Evolutionary conservation across 2,797 vertebrate genomes (phyloP).

Genomic region (Cheirogaleus major): DNA sequence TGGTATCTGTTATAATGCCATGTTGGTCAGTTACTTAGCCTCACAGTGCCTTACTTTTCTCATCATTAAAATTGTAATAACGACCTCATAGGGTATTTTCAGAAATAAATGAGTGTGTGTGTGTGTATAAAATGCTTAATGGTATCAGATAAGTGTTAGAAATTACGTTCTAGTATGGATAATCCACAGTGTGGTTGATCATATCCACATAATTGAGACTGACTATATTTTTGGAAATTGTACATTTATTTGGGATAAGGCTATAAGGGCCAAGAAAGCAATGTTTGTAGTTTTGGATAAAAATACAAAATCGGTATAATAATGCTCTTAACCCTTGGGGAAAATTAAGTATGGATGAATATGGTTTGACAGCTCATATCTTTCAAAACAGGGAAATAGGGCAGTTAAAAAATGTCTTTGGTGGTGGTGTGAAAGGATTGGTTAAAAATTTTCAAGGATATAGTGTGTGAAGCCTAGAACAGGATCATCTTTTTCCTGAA

Average conservation of each 20-base stretch:
- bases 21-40: background rate
- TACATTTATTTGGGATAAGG: constrained; percentile 22
- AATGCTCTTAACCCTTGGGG: background rate
- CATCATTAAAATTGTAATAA: constrained; percentile 1
- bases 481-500: background rate
- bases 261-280: background rate
- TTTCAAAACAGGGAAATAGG: constrained; percentile 1
- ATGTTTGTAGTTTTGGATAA: constrained; percentile 31
- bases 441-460: background rate
- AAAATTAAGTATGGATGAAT: constrained; percentile 24
- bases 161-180: background rate
- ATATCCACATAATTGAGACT: background rate
- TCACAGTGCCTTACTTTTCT: constrained; percentile 3
- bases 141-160: background rate
- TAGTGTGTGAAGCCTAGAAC: background rate
- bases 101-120: background rate
- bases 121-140: background rate
- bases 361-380: background rate
- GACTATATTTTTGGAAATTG: background rate
- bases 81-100: background rate
- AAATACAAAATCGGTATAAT: background rate
- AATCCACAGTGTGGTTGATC: background rate
- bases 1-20: background rate
- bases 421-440: background rate
- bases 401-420: background rate